Conservation (phyloP, 2,113 vertebrate species). For the pig (Sus scrofa) region DNA sequence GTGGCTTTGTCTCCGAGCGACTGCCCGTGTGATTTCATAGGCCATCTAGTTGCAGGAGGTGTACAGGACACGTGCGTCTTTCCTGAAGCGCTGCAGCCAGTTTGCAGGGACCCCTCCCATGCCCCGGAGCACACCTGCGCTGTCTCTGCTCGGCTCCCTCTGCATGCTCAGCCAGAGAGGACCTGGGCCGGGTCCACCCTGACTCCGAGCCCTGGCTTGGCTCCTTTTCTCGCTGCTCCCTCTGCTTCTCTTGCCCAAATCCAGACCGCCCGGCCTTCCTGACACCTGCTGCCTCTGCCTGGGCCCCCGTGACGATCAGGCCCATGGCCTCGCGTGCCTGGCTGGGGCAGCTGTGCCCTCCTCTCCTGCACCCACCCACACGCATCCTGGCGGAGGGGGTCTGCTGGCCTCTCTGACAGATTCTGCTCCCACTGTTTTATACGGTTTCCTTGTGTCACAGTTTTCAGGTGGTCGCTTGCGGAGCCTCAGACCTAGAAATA, state of each 20-base stretch:
- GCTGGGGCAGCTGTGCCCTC: background rate
- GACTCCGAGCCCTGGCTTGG: background rate
- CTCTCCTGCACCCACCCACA: background rate
- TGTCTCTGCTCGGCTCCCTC: background rate
- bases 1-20: background rate
- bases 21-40: too few species aligned
- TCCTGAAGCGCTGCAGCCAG: background rate
- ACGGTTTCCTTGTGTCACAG: too few species aligned
- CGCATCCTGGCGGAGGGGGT: background rate
- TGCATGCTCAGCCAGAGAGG: background rate
- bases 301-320: rapidly evolving
- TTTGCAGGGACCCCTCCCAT: background rate
- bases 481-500: background rate
- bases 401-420: background rate
- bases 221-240: background rate
- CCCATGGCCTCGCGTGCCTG: rapidly evolving
- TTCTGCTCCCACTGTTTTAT: background rate
- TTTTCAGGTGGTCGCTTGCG: background rate
- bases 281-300: background rate
- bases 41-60: background rate
- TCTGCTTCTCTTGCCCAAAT: background rate
- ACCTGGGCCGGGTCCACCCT: background rate
- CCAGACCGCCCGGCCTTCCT: background rate
- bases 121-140: background rate
- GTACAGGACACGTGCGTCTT: rapidly evolving